Evolutionary conservation across 2,113 vertebrate genomes (phyloP).

Genomic region (Pluvianellus socialis): DNA sequence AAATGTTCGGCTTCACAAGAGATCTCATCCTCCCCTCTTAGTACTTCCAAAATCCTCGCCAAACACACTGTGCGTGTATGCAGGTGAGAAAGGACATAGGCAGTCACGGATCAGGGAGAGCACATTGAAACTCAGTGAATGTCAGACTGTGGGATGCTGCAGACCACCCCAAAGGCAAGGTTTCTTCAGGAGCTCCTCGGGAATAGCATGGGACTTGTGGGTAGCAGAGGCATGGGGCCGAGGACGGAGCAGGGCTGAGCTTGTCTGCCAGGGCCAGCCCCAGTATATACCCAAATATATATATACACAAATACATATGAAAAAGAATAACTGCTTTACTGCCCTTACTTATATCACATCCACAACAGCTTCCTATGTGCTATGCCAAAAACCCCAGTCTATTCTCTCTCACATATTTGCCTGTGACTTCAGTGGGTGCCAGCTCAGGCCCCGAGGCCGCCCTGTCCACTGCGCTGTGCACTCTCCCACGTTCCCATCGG

Average conservation of each 20-base stretch:
- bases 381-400: not conserved
- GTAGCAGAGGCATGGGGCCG: not conserved
- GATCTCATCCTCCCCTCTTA: not conserved
- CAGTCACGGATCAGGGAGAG: not conserved
- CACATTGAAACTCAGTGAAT: accelerated
- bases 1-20: not conserved
- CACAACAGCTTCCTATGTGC: not conserved
- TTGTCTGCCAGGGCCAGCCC: not conserved
- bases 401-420: accelerated
- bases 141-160: not conserved
- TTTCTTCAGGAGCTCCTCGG: not conserved
- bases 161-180: not conserved
- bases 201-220: accelerated
- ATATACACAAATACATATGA: not conserved
- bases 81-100: not conserved
- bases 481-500: not conserved
- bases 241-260: not conserved
- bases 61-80: not conserved
- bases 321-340: not conserved
- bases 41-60: not conserved
- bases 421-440: not conserved
- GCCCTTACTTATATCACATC: not conserved
- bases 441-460: not conserved
- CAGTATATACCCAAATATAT: not conserved
- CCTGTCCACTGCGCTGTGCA: not conserved